Evolutionary conservation across 2,113 vertebrate species (phyloP).

Genomic region (Seriola dumerili): DNA sequence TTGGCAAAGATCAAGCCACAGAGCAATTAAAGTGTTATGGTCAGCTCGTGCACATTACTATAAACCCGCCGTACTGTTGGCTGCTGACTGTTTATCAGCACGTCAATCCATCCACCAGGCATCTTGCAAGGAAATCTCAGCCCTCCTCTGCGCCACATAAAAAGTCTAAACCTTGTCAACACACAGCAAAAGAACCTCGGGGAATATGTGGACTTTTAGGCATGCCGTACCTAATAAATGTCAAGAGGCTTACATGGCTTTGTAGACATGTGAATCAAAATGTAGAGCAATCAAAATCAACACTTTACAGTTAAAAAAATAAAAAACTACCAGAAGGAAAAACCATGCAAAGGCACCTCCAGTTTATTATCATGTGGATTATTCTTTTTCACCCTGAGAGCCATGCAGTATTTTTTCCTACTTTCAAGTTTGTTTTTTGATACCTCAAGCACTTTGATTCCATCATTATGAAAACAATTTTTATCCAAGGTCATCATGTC

Average conservation of each 20-base stretch:
- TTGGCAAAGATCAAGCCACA: conserved; percentile 30
- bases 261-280: conserved; percentile 52
- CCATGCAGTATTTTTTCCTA: conserved; percentile 25
- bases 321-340: neutral
- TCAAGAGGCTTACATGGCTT: conserved; percentile 56
- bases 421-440: conserved; percentile 49
- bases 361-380: neutral
- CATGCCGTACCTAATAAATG: conserved; percentile 63
- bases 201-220: conserved; percentile 58
- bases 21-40: conserved; percentile 14
- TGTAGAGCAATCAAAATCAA: conserved; percentile 18
- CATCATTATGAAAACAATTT: conserved; percentile 33
- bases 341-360: neutral
- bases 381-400: conserved; percentile 27
- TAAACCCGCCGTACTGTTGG: neutral
- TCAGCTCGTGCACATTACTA: conserved; percentile 14
- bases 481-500: conserved; percentile 63
- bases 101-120: conserved; percentile 17
- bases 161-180: conserved; percentile 64
- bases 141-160: conserved; percentile 36
- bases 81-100: conserved; percentile 19
- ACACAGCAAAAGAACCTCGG: conserved; percentile 52
- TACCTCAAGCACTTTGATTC: conserved; percentile 36
- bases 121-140: conserved; percentile 36
- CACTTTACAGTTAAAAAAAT: neutral